Evolutionary conservation across 1,140 invertebrate genomes (phyloP), one percentile per base, ranked within the genome.

Genomic region (Calephelis virginiensis): DNA sequence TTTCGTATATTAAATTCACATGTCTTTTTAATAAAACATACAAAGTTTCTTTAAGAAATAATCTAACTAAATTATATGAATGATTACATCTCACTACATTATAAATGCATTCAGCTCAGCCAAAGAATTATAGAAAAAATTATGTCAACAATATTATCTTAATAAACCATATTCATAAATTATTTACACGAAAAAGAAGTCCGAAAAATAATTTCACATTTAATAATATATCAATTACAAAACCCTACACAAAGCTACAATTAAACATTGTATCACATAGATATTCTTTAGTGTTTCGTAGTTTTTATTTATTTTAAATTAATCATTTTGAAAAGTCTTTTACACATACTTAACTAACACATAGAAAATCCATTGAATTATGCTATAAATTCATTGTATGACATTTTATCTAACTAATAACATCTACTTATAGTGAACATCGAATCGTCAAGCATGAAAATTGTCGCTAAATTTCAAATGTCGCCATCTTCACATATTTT

Each of bases 91-190:
- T 68, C 61, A 68, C 66, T 56, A 67, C 46, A 38, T 59, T 37
- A 40, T 64, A 65, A 70, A 70, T 48, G 48, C 63, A 68, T 61
- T 71, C 48, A 71, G 68, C 61, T 71, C 60, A 62, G 62, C 13
- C 48, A 67, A 64, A 61, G 8, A 61, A 45, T 10, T 14, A 43
- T n/a, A 61, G 45, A 43, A 56, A 14, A 64, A 13, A 43, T 43
- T 43, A 40, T 40, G 38, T 40, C 5, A 53, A 64, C 28, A 3
- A 8, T 49, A 49, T 49, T 12, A 49, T 14, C n/a, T 40, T 40
- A 49, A 40, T n/a, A 13, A 43, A 40, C 7, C 9, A 43, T 43
- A 56, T 28, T 56, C 53, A 12, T 56, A 56, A 37, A 56, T 56
- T 56, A n/a, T 56, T 12, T 56, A 56, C 53, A 56, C 9, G 28